Percentiles rank a stretch among this genome's conserved stretches.
These are phyloP conservation scores for Leucophora obtusa DNA, from an alignment of 2,888 invertebrate species.

Conservation along the genomic window DNA sequence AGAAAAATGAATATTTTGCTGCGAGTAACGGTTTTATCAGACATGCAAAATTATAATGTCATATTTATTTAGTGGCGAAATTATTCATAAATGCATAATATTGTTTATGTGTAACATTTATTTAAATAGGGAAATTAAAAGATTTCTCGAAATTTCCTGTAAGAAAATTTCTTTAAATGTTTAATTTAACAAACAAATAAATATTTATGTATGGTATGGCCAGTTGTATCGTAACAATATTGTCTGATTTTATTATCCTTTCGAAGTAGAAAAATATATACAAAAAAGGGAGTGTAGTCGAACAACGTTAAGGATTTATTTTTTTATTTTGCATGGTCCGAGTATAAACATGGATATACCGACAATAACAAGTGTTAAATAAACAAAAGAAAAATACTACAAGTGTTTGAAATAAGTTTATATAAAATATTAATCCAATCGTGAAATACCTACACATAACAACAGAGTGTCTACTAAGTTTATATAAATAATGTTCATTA, in stretches of 20 bases:
- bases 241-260: constrained; percentile 26
- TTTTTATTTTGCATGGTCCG: too few relatives aligned
- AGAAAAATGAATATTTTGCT: not conserved
- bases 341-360: not conserved
- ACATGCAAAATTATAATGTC: constrained; percentile 17
- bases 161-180: too few relatives aligned
- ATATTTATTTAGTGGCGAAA: constrained; percentile 11
- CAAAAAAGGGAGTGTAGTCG: not conserved
- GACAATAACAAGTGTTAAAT: constrained; percentile 16
- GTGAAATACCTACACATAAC: not conserved
- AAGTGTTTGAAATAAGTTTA: not conserved
- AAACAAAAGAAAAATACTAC: constrained; percentile 8
- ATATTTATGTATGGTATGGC: constrained; percentile 14
- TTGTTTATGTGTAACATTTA: too few relatives aligned
- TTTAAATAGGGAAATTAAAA: too few relatives aligned
- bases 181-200: not conserved
- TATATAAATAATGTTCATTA: not conserved
- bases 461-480: constrained; percentile 12
- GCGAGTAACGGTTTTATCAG: not conserved
- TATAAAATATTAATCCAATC: not conserved
- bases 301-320: not conserved
- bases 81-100: not conserved
- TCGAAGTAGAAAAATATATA: not conserved
- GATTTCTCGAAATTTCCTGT: too few relatives aligned
- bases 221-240: not conserved